Evolutionary conservation across 2,888 invertebrate species (phyloP).

Genomic region (Cartodere bifasciata): DNA sequence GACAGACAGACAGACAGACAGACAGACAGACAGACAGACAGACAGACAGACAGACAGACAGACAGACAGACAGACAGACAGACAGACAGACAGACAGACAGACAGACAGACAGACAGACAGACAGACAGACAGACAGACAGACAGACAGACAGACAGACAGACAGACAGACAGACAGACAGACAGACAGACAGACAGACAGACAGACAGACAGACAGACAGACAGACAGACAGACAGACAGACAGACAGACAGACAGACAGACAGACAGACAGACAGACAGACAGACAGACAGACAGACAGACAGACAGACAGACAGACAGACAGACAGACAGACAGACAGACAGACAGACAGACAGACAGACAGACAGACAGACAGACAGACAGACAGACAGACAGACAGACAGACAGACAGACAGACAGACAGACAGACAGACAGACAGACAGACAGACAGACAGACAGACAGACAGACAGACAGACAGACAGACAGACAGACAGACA

Average conservation of each 20-base stretch:
- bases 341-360: slow-evolving; percentile 1
- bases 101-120: slow-evolving; percentile 11
- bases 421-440: slow-evolving; percentile 1
- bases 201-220: slow-evolving; percentile 11
- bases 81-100: slow-evolving; percentile 12
- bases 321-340: slow-evolving; percentile 1
- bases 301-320: slow-evolving; percentile 1
- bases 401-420: slow-evolving; percentile 1
- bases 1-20: slow-evolving; percentile 11
- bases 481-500: slow-evolving; percentile 1
- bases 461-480: slow-evolving; percentile 1
- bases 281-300: slow-evolving; percentile 1
- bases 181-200: slow-evolving; percentile 10
- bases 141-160: slow-evolving; percentile 9
- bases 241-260: slow-evolving; percentile 1
- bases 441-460: slow-evolving; percentile 1
- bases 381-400: slow-evolving; percentile 1
- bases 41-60: slow-evolving; percentile 9
- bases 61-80: slow-evolving; percentile 9
- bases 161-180: slow-evolving; percentile 9
- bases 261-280: slow-evolving; percentile 1
- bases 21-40: slow-evolving; percentile 10
- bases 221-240: slow-evolving; percentile 1
- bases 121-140: slow-evolving; percentile 12
- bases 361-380: slow-evolving; percentile 1